Evolutionary conservation across 2,113 vertebrate genomes (phyloP).

Genomic region (Mormyrus iriodes): DNA sequence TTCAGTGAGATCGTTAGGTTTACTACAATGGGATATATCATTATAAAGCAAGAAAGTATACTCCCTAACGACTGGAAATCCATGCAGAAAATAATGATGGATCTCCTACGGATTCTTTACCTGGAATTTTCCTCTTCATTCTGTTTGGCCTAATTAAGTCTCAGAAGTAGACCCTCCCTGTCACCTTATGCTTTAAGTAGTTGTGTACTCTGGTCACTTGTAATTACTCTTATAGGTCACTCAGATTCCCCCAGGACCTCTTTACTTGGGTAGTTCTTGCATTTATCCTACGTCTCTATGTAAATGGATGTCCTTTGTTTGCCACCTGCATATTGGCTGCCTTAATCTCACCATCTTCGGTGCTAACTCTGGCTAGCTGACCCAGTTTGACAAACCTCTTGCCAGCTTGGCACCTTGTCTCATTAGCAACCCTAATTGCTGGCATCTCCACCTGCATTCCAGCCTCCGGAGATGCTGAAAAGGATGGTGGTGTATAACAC

Average conservation of each 20-base stretch:
- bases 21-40: background rate
- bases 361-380: background rate
- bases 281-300: background rate
- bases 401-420: background rate
- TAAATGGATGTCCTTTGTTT: background rate
- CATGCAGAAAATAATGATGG: background rate
- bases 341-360: background rate
- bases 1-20: background rate
- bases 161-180: conserved; percentile 8
- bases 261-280: background rate
- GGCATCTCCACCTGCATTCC: conserved; percentile 55
- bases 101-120: background rate
- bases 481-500: conserved; percentile 97
- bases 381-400: background rate
- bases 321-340: background rate
- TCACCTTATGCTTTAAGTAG: conserved; percentile 18
- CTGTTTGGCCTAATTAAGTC: conserved; percentile 32
- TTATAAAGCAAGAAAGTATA: background rate
- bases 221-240: background rate
- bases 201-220: background rate
- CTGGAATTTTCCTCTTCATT: conserved; percentile 11
- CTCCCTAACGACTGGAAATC: background rate
- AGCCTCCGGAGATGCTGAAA: conserved; percentile 97
- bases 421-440: background rate
- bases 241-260: background rate